These are phyloP conservation scores for Belgica antarctica DNA, from an alignment of 2,888 invertebrate genomes.

Conservation along the genomic window DNA sequence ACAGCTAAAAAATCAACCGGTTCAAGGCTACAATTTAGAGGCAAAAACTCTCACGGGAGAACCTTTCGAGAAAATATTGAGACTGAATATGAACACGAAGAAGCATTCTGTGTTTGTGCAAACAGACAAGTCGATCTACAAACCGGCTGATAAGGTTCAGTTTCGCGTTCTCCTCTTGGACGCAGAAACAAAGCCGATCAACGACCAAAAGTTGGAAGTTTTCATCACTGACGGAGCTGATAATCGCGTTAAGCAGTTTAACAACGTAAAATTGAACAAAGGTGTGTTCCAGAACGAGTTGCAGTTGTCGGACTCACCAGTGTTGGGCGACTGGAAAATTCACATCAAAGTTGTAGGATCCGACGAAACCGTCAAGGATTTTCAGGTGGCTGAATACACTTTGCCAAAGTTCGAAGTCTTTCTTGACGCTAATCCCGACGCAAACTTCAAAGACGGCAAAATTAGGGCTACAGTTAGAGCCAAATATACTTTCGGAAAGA, in stretches of 20 bases:
- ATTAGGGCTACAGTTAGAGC: conserved; percentile 77
- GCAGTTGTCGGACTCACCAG: conserved; percentile 71
- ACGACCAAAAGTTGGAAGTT: neutral
- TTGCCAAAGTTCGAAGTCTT: conserved; percentile 90
- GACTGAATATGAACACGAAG: conserved; percentile 20
- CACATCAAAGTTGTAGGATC: conserved; percentile 60
- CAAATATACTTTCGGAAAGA: conserved; percentile 80
- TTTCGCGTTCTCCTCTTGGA: conserved; percentile 74
- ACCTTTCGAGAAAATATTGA: neutral
- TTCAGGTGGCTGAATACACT: conserved; percentile 84
- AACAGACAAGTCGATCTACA: conserved; percentile 83
- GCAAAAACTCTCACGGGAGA: conserved; percentile 14
- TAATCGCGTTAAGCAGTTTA: conserved; percentile 78
- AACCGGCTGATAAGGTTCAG: conserved; percentile 73
- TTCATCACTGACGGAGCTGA: conserved; percentile 61
- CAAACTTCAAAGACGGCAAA: conserved; percentile 75
- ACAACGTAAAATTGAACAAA: conserved; percentile 57
- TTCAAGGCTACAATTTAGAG: neutral
- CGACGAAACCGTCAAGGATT: conserved; percentile 47
- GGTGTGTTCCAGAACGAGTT: conserved; percentile 73
- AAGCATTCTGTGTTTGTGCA: conserved; percentile 71
- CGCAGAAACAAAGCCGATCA: conserved; percentile 64
- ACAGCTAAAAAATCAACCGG: conserved; percentile 26
- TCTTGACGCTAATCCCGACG: conserved; percentile 77
- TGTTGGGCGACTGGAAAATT: conserved; percentile 81